Base-by-base conservation (phyloP, 2,113 vertebrate genomes). In the Puntigrus tetrazona region DNA sequence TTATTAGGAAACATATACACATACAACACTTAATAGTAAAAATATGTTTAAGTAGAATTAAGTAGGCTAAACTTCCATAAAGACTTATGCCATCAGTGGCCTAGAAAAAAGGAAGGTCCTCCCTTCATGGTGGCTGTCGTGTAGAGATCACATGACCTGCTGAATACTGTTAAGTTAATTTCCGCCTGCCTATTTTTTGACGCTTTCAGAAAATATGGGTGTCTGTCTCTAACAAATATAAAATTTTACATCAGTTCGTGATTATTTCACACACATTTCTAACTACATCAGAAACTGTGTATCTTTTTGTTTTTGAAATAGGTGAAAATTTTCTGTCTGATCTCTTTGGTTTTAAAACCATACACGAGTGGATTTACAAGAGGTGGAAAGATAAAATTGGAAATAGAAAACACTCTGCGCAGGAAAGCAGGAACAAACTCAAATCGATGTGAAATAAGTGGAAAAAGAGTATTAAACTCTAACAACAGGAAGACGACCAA, bases 401-500 rank as follows among this genome's bases (percentile, higher is more conserved):
- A 59, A 4, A 59, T 59, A 27, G 57, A 59, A 61, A 61, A 5
- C 18, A 94, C 25, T 1, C 43, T 74, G 25, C 72, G 72, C 4
- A 50, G 14, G 43, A 47, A 25, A 7, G 25, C 41, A 0, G 72
- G 25, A 29, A 47, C 72, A 27, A 7, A 27, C 25, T 74, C 72
- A 29, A 3, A 29, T 50, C 43, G 72, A 20, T 75, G 72, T 75
- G 72, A 43, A 75, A 75, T 4, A 27, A 31, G 25, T 50, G 43
- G 43, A 9, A 75, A 75, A 74, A 75, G 27, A 10, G 72, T 75
- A 43, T 50, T 75, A 20, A 75, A 50, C 14, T 75, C 72, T 47
- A 55, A 41, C 34, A 94, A 18, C 1, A 95, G 84, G 20, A 92
- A 94, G 8, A 93, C 91, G 4, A 83, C 47, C 0, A 94, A 88